Base-by-base conservation (phyloP, 2,888 invertebrate genomes). In the Melangyna quadrimaculata region DNA sequence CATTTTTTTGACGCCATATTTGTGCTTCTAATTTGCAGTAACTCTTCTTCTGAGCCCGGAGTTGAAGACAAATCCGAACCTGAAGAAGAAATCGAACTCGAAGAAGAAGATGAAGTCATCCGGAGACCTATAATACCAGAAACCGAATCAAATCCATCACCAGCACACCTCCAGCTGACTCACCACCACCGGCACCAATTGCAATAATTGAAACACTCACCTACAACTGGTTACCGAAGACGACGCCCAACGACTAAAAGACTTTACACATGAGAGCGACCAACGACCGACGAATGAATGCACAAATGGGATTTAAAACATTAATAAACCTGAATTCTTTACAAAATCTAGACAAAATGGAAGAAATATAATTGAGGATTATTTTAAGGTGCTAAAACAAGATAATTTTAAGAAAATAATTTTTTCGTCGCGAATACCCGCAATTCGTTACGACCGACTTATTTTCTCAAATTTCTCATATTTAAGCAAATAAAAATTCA, bases 91-190 rank as follows among this genome's bases (percentile, higher is more conserved):
- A 57, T 45, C 8, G 80, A 80, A 40, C 9, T 51, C 0, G 88
- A 71, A 22, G 78, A 71, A n/a, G 88, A 88, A 37, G 88, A 88
- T 51, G 87, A 87, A 86, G 73, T 88, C n/a, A 87, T 87, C 32
- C 78, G 79, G 24, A 65, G 88, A 19, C 88, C 88, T 55, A 59
- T 69, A 22, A 74, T 84, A 43, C 87, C 87, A 53, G 83, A 79
- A 37, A 35, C 75, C n/a, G 17, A 32, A n/a, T 19, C 59, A 3
- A 63, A 57, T 14, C 65, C 73, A 57, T 35, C 74, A 22, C 72
- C 63, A 74, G n/a, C n/a, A 35, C 57, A 5, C 67, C 67, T 24
- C 53, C 70, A 35, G n/a, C 70, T 53, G 12, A 12, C 5, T 48
- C 48, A 27, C 43, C n/a, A n/a, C n/a, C 63, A 67, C 35, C n/a